Conservation (phyloP, 2,113 vertebrate genomes). For the Ciconia stormi region DNA sequence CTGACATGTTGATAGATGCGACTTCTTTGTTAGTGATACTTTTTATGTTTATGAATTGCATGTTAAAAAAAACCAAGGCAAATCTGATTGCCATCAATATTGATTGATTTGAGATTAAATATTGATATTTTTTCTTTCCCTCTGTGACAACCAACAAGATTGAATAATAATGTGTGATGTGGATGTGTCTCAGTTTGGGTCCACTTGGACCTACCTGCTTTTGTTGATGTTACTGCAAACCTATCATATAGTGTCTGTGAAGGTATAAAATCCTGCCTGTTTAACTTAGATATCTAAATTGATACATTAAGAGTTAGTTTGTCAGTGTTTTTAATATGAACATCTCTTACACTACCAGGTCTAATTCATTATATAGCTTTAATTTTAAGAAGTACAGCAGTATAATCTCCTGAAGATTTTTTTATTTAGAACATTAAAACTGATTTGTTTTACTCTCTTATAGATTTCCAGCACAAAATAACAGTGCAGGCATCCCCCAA, state of each 20-base stretch:
- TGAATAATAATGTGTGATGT: neutral
- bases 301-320: neutral
- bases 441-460: neutral
- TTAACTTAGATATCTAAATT: neutral
- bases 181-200: neutral
- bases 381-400: neutral
- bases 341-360: neutral
- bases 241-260: neutral
- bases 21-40: neutral
- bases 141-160: neutral
- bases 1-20: neutral
- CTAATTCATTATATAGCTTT: neutral
- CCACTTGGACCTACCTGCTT: neutral
- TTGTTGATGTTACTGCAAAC: neutral
- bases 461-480: constrained; percentile 98
- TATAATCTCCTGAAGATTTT: neutral
- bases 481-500: constrained; percentile 95
- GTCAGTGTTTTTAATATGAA: neutral
- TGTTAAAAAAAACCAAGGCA: neutral
- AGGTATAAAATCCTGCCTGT: neutral
- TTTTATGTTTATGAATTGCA: neutral
- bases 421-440: neutral
- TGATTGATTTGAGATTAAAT: neutral
- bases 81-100: neutral
- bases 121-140: neutral